Conservation (phyloP, 2,888 invertebrate genomes). For the Heliconius hortense region DNA sequence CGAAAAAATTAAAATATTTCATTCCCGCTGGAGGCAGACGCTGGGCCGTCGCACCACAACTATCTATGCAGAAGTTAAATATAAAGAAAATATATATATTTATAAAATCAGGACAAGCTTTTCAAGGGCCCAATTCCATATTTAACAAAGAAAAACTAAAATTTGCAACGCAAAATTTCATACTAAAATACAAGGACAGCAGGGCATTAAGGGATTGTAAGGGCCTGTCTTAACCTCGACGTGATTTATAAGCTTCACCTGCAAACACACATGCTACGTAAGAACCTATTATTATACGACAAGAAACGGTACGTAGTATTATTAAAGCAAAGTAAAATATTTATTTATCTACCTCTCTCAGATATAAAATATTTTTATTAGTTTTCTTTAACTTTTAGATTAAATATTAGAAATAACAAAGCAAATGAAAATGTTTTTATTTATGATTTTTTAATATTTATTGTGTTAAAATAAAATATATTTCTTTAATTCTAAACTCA, state of each 20-base stretch:
- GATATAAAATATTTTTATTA: neutral
- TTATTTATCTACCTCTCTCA: neutral
- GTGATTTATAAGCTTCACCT: conserved; percentile 10
- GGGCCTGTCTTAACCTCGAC: conserved; percentile 3
- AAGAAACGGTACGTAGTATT: neutral
- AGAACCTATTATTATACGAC: conserved; percentile 6
- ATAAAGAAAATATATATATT: neutral
- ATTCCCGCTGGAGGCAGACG: too few species aligned
- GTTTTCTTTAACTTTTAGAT: too few species aligned
- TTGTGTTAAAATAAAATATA: too few species aligned
- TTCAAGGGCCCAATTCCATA: too few species aligned
- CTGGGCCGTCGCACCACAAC: too few species aligned
- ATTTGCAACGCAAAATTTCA: neutral
- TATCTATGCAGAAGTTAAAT: neutral
- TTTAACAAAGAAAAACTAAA: too few species aligned
- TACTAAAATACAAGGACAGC: conserved; percentile 1
- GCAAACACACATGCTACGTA: conserved; percentile 13
- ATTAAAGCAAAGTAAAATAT: neutral
- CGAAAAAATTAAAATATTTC: too few species aligned
- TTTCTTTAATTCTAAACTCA: too few species aligned
- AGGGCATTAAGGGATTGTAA: conserved; percentile 5
- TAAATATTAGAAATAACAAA: too few species aligned
- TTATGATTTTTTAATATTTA: too few species aligned
- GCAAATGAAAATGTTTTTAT: too few species aligned
- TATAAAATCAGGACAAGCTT: too few species aligned